Evolutionary conservation across 2,113 vertebrate species (phyloP), one percentile per base, ranked within the genome.

Genomic region (Gallinago paraguaiae): DNA sequence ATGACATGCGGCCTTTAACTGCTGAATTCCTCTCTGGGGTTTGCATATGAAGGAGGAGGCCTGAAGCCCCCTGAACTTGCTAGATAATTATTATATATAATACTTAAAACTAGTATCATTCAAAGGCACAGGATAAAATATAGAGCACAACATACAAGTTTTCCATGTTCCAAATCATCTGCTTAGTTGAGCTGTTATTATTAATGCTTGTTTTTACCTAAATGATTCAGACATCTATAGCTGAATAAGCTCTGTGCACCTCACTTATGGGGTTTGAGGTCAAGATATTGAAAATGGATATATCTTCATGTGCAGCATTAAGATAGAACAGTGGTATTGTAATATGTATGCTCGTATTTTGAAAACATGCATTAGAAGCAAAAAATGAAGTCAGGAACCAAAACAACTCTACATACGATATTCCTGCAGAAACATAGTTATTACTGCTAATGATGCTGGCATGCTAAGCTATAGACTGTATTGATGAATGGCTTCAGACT

Each of bases 281-380:
- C 24, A 41, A 69, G 12, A 20, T 48, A 11, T 46, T 50, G 28
- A 33, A 74, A 93, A 69, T 15, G 12, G 19, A 5, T 37, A 0
- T 61, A 30, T 37, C 11, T 48, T 90, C 31, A 27, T 30, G 43
- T 8, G 23, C 16, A 61, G 8, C 30, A 17, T 10, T 43, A 50
- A 63, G 25, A 25, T 8, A 14, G 35, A 63, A 7, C 43, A 45
- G 31, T n/a, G 10, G 25, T 56, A 14, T 15, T 11, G 43, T 11
- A 74, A 46, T 12, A 6, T 0, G 0, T 23, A 13, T 1, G 1
- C 22, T 4, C 8, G 16, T 43, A 7, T 7, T 1, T 41, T 82
- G 56, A 23, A 84, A 74, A 64, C 5, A 16, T 4, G 12, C 0
- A 0, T 51, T 65, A 17, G 53, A 72, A 56, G 56, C 46, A 41